Evolutionary conservation across 2,888 invertebrate genomes (phyloP), one percentile per base, ranked within the genome.

Genomic region (Morpho deidamia): DNA sequence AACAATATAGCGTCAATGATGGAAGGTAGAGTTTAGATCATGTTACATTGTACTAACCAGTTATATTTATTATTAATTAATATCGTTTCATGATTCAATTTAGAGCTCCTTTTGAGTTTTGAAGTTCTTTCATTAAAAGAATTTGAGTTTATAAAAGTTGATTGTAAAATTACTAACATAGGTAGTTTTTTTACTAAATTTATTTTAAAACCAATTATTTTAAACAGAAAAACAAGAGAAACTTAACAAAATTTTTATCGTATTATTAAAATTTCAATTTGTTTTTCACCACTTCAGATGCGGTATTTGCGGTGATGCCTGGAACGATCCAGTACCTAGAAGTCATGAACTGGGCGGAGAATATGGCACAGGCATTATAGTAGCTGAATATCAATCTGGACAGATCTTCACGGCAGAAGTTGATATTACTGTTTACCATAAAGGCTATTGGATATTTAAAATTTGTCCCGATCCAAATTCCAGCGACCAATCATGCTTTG

Each of bases 271-370:
- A 23, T 23, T 23, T 23, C 23, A 23, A 23, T 23, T 23, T 23
- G 23, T 5, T 5, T 23, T 23, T 5, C 0, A 5, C 23, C 33
- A 33, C 40, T 7, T 46, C 63, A 87, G 88, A 59, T 97, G 96
- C 74, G 96, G 96, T 0, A 91, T 95, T 42, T 96, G 96, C 67
- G 96, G 96, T 0, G 96, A 96, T 72, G 87, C 96, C 0, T 96
- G 93, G 92, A 93, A 95, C 71, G 65, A 88, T 50, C 74, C 89
- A 48, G 60, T 67, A 68, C 96, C 96, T 0, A 91, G 96, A 44
- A 83, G 93, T 0, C 95, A 96, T 78, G 96, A 97, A 76, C 92
- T 92, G 7, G 96, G 96, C 0, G 96, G 96, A 0, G 92, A 87
- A 40, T 96, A 93, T 81, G 96, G 95, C 0, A 91, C 92, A 63